A percentile compares a stretch with the other conserved stretches of the same genome.
Conservation (phyloP, 2,797 vertebrate genomes). For the Fistularia tabacaria region DNA sequence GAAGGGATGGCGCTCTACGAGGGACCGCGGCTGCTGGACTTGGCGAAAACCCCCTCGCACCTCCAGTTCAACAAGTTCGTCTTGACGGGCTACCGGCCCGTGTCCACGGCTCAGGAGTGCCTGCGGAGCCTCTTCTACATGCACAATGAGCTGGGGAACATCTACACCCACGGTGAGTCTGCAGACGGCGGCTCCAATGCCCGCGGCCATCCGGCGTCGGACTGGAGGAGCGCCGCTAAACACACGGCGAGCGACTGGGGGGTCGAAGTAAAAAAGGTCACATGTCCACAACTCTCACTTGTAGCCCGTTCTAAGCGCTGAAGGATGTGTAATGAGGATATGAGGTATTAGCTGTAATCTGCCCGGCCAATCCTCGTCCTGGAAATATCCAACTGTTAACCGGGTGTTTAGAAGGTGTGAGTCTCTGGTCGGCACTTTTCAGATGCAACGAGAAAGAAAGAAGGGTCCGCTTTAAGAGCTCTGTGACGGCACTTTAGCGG, state of each 20-base stretch:
- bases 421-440: constrained; percentile 7
- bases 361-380: constrained; percentile 55
- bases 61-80: constrained; percentile 92
- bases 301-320: constrained; percentile 26
- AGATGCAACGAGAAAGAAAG: too few relatives aligned
- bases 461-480: too few relatives aligned
- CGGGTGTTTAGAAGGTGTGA: constrained; percentile 26
- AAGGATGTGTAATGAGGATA: constrained; percentile 55
- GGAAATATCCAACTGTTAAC: constrained; percentile 54
- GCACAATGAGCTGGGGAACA: constrained; percentile 93
- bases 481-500: too few relatives aligned
- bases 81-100: constrained; percentile 86
- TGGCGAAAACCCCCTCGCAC: constrained; percentile 83
- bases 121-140: constrained; percentile 88
- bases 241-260: too few relatives aligned
- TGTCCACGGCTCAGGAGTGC: constrained; percentile 80
- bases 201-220: not conserved
- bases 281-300: constrained; percentile 59
- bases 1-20: constrained; percentile 74
- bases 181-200: not conserved
- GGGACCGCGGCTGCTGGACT: constrained; percentile 83
- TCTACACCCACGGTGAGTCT: constrained; percentile 89
- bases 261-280: constrained; percentile 16
- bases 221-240: too few relatives aligned
- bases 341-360: constrained; percentile 74